phyloP scores from a whole-genome alignment of 2,797 vertebrate genomes.

The Syndactyla subalaris region DNA sequence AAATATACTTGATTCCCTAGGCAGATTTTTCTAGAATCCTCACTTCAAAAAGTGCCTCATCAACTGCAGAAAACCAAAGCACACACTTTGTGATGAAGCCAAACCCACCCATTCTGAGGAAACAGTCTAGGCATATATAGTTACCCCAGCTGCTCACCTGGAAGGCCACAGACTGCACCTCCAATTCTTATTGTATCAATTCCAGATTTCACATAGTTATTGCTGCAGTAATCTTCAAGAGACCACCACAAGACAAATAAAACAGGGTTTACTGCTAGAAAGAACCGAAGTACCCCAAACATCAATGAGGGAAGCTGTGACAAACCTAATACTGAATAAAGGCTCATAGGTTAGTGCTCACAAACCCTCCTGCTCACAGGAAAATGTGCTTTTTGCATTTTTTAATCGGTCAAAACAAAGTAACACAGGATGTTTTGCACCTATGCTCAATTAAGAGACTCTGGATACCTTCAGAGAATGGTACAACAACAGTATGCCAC shows the following conservation, averaged over 20 bases:
- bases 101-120: not conserved
- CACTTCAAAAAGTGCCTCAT: not conserved
- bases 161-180: not conserved
- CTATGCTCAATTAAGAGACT: not conserved
- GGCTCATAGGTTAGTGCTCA: not conserved
- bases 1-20: not conserved
- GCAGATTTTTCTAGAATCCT: not conserved
- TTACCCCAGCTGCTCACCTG: not conserved
- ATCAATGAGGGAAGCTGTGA: not conserved
- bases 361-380: not conserved
- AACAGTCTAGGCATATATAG: rapidly evolving
- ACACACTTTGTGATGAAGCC: not conserved
- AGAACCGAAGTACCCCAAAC: not conserved
- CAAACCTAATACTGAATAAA: not conserved
- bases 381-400: not conserved
- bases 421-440: not conserved
- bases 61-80: not conserved
- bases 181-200: not conserved
- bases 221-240: not conserved
- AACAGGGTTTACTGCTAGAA: not conserved
- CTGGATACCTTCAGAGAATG: not conserved
- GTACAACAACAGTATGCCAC: not conserved
- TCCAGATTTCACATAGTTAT: not conserved
- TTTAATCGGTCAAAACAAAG: not conserved
- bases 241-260: not conserved